Percentiles rank a stretch among this genome's conserved stretches.
Conservation (phyloP, 2,888 invertebrate genomes). For the Agrochola circellaris region DNA sequence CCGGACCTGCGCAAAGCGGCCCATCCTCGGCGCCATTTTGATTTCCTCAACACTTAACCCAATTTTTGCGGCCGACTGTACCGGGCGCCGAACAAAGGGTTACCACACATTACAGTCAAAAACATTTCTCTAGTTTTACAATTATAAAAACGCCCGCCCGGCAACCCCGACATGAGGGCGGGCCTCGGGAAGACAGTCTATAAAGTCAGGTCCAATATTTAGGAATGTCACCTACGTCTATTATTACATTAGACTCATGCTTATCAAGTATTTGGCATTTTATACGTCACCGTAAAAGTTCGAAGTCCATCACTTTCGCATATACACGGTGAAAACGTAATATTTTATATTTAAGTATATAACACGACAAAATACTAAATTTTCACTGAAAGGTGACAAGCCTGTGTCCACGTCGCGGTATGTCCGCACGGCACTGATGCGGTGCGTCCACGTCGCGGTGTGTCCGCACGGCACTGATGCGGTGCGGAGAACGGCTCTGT, state of each 20-base stretch:
- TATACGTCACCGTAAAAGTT: conserved; percentile 65
- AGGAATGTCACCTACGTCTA: conserved; percentile 57
- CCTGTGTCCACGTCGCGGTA: conserved; percentile 56
- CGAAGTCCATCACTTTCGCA: conserved; percentile 62
- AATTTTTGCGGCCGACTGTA: conserved; percentile 74
- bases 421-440: conserved; percentile 41
- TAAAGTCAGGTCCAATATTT: conserved; percentile 67
- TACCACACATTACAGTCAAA: conserved; percentile 80
- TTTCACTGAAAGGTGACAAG: conserved; percentile 66
- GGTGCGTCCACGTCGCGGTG: conserved; percentile 51
- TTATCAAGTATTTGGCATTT: conserved; percentile 68
- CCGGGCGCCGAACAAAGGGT: conserved; percentile 83
- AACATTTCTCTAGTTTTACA: conserved; percentile 76
- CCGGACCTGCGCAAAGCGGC: conserved; percentile 82
- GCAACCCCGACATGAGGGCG: conserved; percentile 60
- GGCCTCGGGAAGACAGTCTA: conserved; percentile 77
- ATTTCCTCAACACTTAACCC: conserved; percentile 87
- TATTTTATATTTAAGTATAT: conserved; percentile 61
- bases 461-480: conserved; percentile 41
- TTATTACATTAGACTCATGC: conserved; percentile 60
- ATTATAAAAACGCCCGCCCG: conserved; percentile 79
- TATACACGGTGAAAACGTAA: conserved; percentile 66
- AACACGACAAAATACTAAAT: conserved; percentile 68
- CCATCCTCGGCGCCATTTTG: conserved; percentile 84
- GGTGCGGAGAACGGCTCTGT: conserved; percentile 24